A percentile compares a stretch with the other conserved stretches of the same genome.
Conservation (phyloP, 2,888 invertebrate species). For the Heliconius charithonia region DNA sequence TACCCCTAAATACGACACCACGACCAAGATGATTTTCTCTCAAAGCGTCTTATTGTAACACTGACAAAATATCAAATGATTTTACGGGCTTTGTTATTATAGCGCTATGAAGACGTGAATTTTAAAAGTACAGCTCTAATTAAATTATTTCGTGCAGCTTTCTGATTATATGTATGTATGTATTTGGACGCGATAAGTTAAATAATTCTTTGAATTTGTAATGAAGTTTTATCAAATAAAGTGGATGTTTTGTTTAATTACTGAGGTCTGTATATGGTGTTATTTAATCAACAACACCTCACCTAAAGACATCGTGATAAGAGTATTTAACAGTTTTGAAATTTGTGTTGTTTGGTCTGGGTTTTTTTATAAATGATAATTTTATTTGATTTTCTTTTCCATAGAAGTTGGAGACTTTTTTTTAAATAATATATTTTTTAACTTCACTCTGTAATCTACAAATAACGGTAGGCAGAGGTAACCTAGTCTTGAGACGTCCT, state of each 20-base stretch:
- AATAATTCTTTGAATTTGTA: conserved; percentile 37
- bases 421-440: too few species aligned
- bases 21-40: conserved; percentile 64
- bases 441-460: too few species aligned
- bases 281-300: not conserved
- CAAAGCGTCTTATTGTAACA: conserved; percentile 59
- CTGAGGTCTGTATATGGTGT: not conserved
- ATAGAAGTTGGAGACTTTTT: not conserved
- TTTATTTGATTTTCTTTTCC: conserved; percentile 44
- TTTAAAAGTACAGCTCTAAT: conserved; percentile 42
- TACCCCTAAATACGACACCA: too few species aligned
- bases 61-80: conserved; percentile 53
- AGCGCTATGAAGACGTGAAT: conserved; percentile 47
- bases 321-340: not conserved
- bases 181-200: conserved; percentile 33
- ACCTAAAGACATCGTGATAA: not conserved
- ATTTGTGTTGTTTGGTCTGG: not conserved
- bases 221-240: conserved; percentile 36
- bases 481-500: too few species aligned
- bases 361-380: conserved; percentile 23
- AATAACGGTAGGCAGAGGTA: not conserved
- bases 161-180: conserved; percentile 27
- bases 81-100: conserved; percentile 53
- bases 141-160: conserved; percentile 46
- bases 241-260: conserved; percentile 12